Percentiles rank a stretch among this genome's conserved stretches.
Conservation (phyloP, 2,888 invertebrate species). For the Euplexia lucipara region DNA sequence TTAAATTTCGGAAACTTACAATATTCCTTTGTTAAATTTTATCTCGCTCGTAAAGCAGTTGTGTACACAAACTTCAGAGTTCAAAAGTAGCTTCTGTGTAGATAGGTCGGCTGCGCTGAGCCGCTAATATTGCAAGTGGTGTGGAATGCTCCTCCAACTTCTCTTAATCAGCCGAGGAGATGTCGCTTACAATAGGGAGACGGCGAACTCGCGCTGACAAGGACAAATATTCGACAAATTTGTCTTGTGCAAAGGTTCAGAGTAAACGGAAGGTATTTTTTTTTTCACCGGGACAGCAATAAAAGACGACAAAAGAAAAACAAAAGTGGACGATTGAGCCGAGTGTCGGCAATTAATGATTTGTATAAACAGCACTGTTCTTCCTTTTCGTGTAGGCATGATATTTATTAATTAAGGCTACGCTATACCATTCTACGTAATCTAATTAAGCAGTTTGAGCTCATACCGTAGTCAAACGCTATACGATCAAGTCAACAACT, state of each 20-base stretch:
- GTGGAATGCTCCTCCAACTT: slow-evolving; percentile 66
- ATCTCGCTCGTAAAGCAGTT: slow-evolving; percentile 52
- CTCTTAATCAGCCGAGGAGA: slow-evolving; percentile 69
- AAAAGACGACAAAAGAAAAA: slow-evolving; percentile 50
- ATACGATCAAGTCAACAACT: slow-evolving; percentile 46
- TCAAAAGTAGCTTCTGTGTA: slow-evolving; percentile 49
- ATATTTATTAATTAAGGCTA: slow-evolving; percentile 24
- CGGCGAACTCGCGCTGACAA: slow-evolving; percentile 49
- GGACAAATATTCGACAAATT: slow-evolving; percentile 62
- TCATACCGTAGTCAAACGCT: slow-evolving; percentile 46
- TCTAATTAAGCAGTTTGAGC: slow-evolving; percentile 28
- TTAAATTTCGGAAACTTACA: slow-evolving; percentile 42
- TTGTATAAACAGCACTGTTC: slow-evolving; percentile 19
- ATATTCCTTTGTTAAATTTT: slow-evolving; percentile 51
- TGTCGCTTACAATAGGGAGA: slow-evolving; percentile 62
- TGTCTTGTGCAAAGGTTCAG: slow-evolving; percentile 56
- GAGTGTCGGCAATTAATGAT: slow-evolving; percentile 49
- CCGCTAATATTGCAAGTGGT: slow-evolving; percentile 68
- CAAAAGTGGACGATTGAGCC: slow-evolving; percentile 41
- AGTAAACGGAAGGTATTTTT: slow-evolving; percentile 51
- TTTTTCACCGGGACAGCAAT: slow-evolving; percentile 49
- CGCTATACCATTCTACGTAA: slow-evolving; percentile 28
- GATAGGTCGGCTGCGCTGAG: slow-evolving; percentile 52
- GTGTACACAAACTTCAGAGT: slow-evolving; percentile 43
- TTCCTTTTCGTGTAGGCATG: slow-evolving; percentile 14